Base-by-base conservation (phyloP, 2,797 vertebrate species). In the Champsocephalus esox region DNA sequence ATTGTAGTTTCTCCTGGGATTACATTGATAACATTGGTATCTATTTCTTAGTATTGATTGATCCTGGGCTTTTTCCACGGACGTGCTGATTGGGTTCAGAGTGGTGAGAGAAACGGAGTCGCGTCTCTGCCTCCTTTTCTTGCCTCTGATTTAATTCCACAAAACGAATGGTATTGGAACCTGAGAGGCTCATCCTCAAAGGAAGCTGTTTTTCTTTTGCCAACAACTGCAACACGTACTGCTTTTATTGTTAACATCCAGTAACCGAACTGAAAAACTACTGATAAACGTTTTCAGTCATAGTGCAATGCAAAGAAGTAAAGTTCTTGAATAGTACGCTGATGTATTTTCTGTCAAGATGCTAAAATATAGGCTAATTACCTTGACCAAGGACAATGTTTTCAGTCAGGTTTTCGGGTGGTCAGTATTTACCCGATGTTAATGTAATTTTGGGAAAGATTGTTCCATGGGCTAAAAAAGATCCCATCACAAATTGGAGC, bases 1-100 rank as follows among this genome's bases (percentile, higher is more conserved):
- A 66, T 46, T 64, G 65, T 38, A 16, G 67, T 59, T 65, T 62
- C 58, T 75, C 48, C 68, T 43, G 43, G 52, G 70, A 41, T 17
- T 38, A 65, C 55, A 64, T 28, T 51, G 59, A 61, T 61, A 50
- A 50, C 51, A 44, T 43, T 63, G 44, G 3, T 46, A 41, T 80
- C 74, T 77, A 82, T 80, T 84, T 79, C 57, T 79, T 55, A 58
- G 50, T 84, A 82, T 81, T 34, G 79, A 81, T 74, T 34, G 79
- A 81, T 74, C 49, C 51, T 12, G 24, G 73, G 55, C 44, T 60
- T 52, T 38, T 67, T 60, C 65, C 64, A 54, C 28, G 61, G 67
- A 83, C 41, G 60, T 59, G 54, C 48, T 50, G 73, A 63, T 66
- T 51, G 60, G 73, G 66, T 71, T 75, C 51, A 73, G 60, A 56